Conservation (phyloP, 1,140 invertebrate genomes). For the Rhyzopertha dominica region DNA sequence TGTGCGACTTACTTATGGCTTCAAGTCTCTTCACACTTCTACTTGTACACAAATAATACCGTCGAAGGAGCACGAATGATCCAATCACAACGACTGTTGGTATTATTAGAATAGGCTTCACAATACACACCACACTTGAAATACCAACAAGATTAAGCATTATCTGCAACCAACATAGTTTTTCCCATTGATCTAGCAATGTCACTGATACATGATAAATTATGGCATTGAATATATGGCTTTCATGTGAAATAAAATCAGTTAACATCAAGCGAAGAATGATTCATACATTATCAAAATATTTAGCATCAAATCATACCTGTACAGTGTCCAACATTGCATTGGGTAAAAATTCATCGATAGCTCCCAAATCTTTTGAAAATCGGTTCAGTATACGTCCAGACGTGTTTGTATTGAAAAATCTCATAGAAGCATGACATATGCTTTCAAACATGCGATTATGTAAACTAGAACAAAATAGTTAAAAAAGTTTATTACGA, state of each 20-base stretch:
- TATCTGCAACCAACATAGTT: too few species aligned
- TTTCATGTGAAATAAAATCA: neutral
- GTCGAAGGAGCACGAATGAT: conserved; percentile 67
- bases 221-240: neutral
- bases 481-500: neutral
- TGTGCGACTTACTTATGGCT: conserved; percentile 43
- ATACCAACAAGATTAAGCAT: conserved; percentile 41
- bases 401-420: conserved; percentile 79
- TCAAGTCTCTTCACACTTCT: conserved; percentile 64
- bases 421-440: conserved; percentile 73
- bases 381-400: conserved; percentile 57
- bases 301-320: too few species aligned
- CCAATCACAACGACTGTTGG: conserved; percentile 62
- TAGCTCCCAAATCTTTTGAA: neutral
- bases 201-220: neutral
- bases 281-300: neutral
- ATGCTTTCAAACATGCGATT: conserved; percentile 76
- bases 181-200: conserved; percentile 37
- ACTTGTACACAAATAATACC: conserved; percentile 64
- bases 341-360: neutral
- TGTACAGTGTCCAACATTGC: too few species aligned
- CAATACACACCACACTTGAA: conserved; percentile 30
- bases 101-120: conserved; percentile 58
- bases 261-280: neutral
- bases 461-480: conserved; percentile 52